Percentiles rank a stretch among this genome's conserved stretches.
phyloP scores from a whole-genome alignment of 2,797 vertebrate species.

The Tinamus major region DNA sequence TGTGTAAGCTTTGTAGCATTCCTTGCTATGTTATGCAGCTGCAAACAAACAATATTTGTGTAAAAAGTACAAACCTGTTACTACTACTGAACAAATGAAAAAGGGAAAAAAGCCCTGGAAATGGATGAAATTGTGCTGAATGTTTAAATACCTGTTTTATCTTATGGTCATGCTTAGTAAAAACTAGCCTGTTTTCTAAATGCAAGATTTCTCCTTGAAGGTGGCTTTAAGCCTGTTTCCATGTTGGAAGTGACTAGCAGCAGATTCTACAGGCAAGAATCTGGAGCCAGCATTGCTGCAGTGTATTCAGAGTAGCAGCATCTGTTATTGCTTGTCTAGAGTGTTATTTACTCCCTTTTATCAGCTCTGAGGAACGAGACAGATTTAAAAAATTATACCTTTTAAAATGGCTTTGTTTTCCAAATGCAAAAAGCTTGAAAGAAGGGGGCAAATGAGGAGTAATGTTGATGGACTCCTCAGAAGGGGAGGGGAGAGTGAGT shows the following conservation, averaged over 20 bases:
- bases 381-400: not conserved
- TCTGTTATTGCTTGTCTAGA: not conserved
- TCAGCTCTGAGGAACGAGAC: not conserved
- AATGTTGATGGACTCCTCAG: not conserved
- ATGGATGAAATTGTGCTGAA: not conserved
- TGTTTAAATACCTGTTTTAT: not conserved
- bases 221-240: not conserved
- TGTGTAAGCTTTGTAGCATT: not conserved
- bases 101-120: not conserved
- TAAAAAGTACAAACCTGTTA: not conserved
- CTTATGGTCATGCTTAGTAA: not conserved
- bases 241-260: not conserved
- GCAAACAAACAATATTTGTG: not conserved
- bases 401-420: constrained; percentile 4
- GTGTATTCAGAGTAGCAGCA: not conserved
- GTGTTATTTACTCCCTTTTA: not conserved
- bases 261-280: not conserved
- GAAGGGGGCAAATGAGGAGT: not conserved
- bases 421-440: not conserved
- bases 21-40: not conserved
- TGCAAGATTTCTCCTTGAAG: not conserved
- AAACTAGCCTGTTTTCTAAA: not conserved
- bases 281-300: not conserved
- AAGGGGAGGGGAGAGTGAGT: not conserved
- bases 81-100: not conserved